A percentile compares a stretch with the other conserved stretches of the same genome.
phyloP scores from a whole-genome alignment of 2,113 vertebrate genomes.

The Geococcyx californianus region DNA sequence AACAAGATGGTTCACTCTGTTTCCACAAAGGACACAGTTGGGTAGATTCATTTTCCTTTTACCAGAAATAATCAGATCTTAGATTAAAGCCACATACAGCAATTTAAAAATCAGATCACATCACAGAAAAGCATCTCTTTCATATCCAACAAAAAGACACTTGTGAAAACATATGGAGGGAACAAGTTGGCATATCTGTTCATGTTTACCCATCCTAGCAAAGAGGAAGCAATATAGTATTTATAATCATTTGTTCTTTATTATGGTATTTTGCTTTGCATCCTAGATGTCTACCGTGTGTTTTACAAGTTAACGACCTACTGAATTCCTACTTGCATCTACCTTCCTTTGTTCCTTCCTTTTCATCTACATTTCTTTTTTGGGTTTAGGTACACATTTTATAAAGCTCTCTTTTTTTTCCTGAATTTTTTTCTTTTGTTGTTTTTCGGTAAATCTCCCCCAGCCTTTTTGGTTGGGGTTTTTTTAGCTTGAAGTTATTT shows the following conservation, averaged over 20 bases:
- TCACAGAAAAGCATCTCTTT: not conserved
- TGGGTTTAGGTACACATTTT: not conserved
- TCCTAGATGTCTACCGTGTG: not conserved
- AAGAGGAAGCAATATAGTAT: not conserved
- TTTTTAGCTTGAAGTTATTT: not conserved
- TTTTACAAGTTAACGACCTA: not conserved
- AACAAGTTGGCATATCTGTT: not conserved
- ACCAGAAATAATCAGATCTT: not conserved
- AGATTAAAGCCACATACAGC: not conserved
- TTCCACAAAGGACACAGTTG: not conserved
- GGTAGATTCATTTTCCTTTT: not conserved
- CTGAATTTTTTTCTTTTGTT: accelerated
- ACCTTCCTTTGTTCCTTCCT: not conserved
- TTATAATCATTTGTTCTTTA: not conserved
- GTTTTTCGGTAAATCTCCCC: not conserved
- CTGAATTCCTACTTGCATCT: not conserved
- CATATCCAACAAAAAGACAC: not conserved
- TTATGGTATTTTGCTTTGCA: not conserved
- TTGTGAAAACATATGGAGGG: conserved; percentile 3
- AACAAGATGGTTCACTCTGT: not conserved
- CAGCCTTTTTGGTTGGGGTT: not conserved
- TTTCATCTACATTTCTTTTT: not conserved
- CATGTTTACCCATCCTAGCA: not conserved
- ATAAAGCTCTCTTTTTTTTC: not conserved
- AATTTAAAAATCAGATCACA: not conserved